Evolutionary conservation across 2,888 invertebrate genomes (phyloP), one percentile per base, ranked within the genome.

Genomic region (Argyra leucocephala): DNA sequence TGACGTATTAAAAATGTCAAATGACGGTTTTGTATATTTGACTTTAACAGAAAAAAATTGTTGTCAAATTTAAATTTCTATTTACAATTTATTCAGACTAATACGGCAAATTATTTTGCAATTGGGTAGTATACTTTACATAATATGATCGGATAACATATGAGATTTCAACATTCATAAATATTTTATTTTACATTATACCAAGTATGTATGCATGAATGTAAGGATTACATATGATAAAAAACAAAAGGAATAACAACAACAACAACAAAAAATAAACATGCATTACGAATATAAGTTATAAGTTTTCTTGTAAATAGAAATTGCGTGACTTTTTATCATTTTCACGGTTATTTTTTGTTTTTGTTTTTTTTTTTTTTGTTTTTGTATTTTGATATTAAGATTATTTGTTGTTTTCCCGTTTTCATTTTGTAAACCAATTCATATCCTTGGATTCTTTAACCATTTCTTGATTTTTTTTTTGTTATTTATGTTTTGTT

Each of bases 271-370:
- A n/a, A n/a, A n/a, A n/a, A n/a, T n/a, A n/a, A n/a, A n/a, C n/a
- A n/a, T n/a, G n/a, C n/a, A n/a, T n/a, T n/a, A 15, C 5, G 48
- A 48, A 48, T 15, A 48, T 48, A 48, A 48, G 18, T 48, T 48
- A 48, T 48, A 48, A 18, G 12, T 37, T 48, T 48, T 9, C 5
- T 48, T 9, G 9, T 48, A 48, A 48, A 48, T 48, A 48, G 18
- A 48, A 48, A 48, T 48, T 48, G 48, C 48, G 48, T 48, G 48
- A 48, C 48, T 48, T 48, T 48, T 48, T 48, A 18, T 18, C 48
- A 48, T 48, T 18, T 48, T 48, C 18, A 6, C 48, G 12, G 48
- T 5, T 48, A 48, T 48, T 48, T 48, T 48, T 48, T 1, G 18
- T 18, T 48, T 48, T 12, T 12, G 48, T 5, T 48, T 48, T 2